Conservation (phyloP, 2,113 vertebrate genomes). For the Cettia cetti region DNA sequence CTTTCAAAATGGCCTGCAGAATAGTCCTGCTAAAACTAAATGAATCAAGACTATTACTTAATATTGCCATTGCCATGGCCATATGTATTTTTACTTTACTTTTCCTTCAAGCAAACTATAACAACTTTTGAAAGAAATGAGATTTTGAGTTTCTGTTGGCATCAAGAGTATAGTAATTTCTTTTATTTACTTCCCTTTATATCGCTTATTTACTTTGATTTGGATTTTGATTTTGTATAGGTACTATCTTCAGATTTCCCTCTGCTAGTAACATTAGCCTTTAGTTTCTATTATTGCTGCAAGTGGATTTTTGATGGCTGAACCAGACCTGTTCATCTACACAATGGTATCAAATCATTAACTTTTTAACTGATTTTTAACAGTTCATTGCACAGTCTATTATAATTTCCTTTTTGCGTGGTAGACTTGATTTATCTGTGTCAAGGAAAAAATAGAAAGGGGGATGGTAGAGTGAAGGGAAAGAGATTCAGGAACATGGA, state of each 20-base stretch:
- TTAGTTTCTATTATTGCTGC: background rate
- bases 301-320: background rate
- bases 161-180: background rate
- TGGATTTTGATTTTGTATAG: background rate
- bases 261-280: background rate
- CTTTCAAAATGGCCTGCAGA: background rate
- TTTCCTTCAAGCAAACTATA: background rate
- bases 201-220: background rate
- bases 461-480: background rate
- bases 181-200: background rate
- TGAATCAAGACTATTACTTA: background rate
- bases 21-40: background rate
- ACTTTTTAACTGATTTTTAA: background rate
- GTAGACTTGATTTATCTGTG: background rate
- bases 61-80: background rate
- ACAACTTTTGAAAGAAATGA: background rate
- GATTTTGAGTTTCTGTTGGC: background rate
- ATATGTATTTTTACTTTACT: background rate
- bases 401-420: background rate
- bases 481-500: background rate
- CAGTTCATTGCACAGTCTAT: background rate
- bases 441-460: background rate
- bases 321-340: background rate
- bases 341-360: background rate
- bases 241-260: background rate